Conservation (phyloP, 2,113 vertebrate genomes). For the Dendropsophus ebraccatus region DNA sequence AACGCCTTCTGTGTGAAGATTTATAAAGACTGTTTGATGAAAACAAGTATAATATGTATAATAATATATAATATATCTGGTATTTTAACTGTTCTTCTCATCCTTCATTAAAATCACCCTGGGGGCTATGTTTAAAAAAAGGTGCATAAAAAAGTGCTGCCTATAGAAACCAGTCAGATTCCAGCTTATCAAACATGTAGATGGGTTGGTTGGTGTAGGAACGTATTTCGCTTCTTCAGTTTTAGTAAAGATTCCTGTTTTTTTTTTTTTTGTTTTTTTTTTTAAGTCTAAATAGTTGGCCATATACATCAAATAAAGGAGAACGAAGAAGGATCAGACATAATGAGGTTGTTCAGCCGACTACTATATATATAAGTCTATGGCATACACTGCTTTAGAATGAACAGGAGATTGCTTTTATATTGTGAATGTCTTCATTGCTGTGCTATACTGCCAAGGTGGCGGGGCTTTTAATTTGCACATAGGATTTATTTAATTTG, state of each 20-base stretch:
- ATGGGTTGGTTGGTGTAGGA: not conserved
- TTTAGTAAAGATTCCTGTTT: no score
- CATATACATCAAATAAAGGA: no score
- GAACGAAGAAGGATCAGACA: no score
- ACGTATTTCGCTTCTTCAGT: not conserved
- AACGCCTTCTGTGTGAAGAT: constrained; percentile 11
- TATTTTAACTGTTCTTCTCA: not conserved
- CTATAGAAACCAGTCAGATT: not conserved
- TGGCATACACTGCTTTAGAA: not conserved
- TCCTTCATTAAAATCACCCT: not conserved
- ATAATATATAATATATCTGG: constrained; percentile 12
- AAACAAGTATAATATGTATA: not conserved
- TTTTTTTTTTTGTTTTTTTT: no score
- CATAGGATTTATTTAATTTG: no score
- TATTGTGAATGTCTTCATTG: not conserved
- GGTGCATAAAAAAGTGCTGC: not conserved
- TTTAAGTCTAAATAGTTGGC: no score
- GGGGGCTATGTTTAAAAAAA: not conserved
- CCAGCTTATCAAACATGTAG: not conserved
- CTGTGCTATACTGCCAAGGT: not conserved
- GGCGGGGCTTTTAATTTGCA: not conserved
- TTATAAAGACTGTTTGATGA: constrained; percentile 11
- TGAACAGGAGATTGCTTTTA: not conserved
- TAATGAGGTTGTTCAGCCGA: no score
- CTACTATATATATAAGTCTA: no score